Evolutionary conservation across 2,113 vertebrate genomes (phyloP), one percentile per base, ranked within the genome.

Genomic region (Todiramphus saurophagus): DNA sequence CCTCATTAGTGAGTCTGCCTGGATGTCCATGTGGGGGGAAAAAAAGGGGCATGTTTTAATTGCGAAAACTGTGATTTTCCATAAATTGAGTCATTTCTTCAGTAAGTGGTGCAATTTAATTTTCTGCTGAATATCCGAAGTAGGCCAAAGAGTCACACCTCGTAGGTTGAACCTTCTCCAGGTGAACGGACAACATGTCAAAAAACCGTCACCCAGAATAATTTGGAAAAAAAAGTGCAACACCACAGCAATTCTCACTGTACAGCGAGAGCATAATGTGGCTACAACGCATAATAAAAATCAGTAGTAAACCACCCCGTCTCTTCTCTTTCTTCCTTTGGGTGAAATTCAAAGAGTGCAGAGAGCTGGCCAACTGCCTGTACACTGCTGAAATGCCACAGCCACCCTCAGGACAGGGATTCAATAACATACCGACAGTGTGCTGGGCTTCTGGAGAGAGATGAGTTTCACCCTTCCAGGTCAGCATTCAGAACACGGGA

Each of bases 371-470:
- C 73, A 87, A 69, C 25, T 89, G 96, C 92, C 95, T 90, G 79
- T 41, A 50, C 81, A 7, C 78, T 79, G 87, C 80, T 94, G 89
- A 94, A 95, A 94, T 94, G 91, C 89, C 96, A 91, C 81, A 73
- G 81, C 73, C 51, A 88, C 92, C 91, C 96, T 94, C 41, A 85
- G 94, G 96, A 88, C 93, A 90, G 91, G 82, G 83, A 95, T 67
- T 77, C 50, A 41, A 2, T 77, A 85, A 50, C 0, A 8, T 41
- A 87, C 64, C 5, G 0, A 73, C 58, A 82, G 70, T 0, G 62
- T 25, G 46, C 60, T 0, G 46, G 91, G 48, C 81, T 93, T 87
- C 77, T 73, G 92, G 39, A 94, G 73, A 70, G 90, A 84, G 92
- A 97, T 66, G 78, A 21, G 82, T 87, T 75, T 95, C 96, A 94